Percentiles rank a stretch among this genome's conserved stretches.
Evolutionary conservation across 2,888 invertebrate species (phyloP).

Genomic region (Drosophila paracracens): DNA sequence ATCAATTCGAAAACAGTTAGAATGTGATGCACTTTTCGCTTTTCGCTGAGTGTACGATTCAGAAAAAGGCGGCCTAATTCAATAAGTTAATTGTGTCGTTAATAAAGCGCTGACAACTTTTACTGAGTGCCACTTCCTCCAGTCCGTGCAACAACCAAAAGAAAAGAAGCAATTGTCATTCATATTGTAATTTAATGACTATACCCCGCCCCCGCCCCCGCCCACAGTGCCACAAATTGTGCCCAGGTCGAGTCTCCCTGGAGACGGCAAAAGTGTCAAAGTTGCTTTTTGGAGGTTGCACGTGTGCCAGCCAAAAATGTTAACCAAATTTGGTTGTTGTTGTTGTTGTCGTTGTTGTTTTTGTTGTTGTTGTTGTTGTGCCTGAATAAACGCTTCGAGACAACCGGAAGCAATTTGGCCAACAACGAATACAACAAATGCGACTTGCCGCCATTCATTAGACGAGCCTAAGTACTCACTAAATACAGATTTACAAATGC

Average conservation of each 20-base stretch:
- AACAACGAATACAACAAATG: constrained; percentile 13
- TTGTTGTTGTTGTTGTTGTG: not conserved
- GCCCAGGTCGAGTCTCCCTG: constrained; percentile 6
- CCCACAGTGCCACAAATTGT: constrained; percentile 3
- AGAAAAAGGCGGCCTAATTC: constrained; percentile 42
- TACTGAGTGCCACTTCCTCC: constrained; percentile 62
- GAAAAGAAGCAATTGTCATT: constrained; percentile 56
- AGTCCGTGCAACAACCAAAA: constrained; percentile 13
- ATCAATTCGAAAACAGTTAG: not conserved
- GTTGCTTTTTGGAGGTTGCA: constrained; percentile 56
- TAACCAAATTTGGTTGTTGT: constrained; percentile 11
- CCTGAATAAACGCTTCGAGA: constrained; percentile 23
- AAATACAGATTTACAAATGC: constrained; percentile 27
- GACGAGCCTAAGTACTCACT: constrained; percentile 35
- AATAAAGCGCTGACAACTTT: constrained; percentile 53
- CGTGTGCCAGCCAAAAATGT: constrained; percentile 49
- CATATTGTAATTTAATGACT: constrained; percentile 65
- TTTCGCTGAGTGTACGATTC: not conserved
- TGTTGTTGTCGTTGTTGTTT: not conserved
- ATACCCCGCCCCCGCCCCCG: constrained; percentile 31
- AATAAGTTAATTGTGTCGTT: constrained; percentile 72
- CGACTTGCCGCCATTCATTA: constrained; percentile 50
- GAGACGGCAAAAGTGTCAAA: constrained; percentile 38
- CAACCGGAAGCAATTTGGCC: constrained; percentile 66
- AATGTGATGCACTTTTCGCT: not conserved